Evolutionary conservation across 2,113 vertebrate species (phyloP), one percentile per base, ranked within the genome.

Genomic region (Bubo bubo): DNA sequence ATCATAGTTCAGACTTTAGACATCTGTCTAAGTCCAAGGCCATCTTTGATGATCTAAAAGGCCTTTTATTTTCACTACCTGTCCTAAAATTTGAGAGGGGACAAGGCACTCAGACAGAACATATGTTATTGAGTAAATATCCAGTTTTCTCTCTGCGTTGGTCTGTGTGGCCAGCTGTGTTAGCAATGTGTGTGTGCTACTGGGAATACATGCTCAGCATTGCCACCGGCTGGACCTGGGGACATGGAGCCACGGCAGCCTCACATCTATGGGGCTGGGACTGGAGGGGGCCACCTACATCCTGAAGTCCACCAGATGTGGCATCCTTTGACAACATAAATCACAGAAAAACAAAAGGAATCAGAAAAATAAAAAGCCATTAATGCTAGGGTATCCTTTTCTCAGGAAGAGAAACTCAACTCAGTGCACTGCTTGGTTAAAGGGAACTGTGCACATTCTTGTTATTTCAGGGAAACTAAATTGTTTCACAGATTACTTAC

Each of bases 401-500:
- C 24, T 89, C 14, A n/a, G 63, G 60, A 85, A 70, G 12, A 74
- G 26, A 79, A 93, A 41, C 16, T 64, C 50, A 41, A 9, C 3
- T 3, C 39, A 56, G 13, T 3, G 4, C 4, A 22, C 23, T 50
- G 52, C 15, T 71, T 0, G 0, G 8, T 71, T 74, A 4, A 35
- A 67, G 37, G 30, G 6, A 83, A 30, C 6, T 35, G 41, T 23
- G 4, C 24, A 37, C 22, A 32, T 76, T 79, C n/a, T 58, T 26
- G 4, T 3, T 28, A 43, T 93, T 93, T 83, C 66, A 55, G 47
- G 37, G n/a, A 50, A 58, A 49, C 0, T 0, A 45, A 66, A 62
- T 35, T 50, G 6, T 79, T 88, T 53, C 66, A 83, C 14, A 63
- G 23, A 58, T 75, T 88, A 47, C 23, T 63, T 32, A 58, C 11